Percentiles rank a stretch among this genome's conserved stretches.
Evolutionary conservation across 37 sponge, comb jelly and placozoan species (phyloP).

Genomic region (Mnemiopsis leidyi): DNA sequence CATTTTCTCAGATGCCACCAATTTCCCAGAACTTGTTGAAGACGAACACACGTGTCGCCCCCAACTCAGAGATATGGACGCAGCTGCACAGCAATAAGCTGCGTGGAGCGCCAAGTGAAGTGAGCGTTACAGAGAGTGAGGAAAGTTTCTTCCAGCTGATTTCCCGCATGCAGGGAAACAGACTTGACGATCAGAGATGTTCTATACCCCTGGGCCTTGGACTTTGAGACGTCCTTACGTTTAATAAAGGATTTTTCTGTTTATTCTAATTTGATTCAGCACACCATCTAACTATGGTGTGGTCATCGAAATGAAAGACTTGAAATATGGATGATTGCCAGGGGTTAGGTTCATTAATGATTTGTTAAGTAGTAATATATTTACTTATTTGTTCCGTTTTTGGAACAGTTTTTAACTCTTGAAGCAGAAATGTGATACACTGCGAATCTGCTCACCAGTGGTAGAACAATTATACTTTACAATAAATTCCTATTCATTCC

Average conservation of each 20-base stretch:
- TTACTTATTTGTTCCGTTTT: background rate
- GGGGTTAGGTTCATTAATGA: background rate
- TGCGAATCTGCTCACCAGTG: no score
- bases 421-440: no score
- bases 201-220: background rate
- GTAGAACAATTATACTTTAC: no score
- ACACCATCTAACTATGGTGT: background rate
- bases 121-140: slow-evolving; percentile 64
- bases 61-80: slow-evolving; percentile 33
- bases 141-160: slow-evolving; percentile 65
- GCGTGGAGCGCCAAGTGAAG: background rate
- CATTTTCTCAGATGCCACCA: slow-evolving; percentile 33
- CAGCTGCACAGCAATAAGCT: background rate
- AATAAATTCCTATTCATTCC: no score
- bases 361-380: background rate
- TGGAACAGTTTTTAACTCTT: background rate
- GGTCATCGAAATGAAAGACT: background rate
- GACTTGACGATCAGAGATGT: slow-evolving; percentile 49
- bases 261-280: background rate
- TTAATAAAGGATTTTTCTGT: background rate
- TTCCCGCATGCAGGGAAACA: slow-evolving; percentile 55
- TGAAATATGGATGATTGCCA: background rate
- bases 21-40: slow-evolving; percentile 23
- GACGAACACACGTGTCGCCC: background rate
- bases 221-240: background rate